Percentiles rank a stretch among this genome's conserved stretches.
These are phyloP conservation scores for Drosophila punjabiensis DNA, from an alignment of 1,140 invertebrate genomes.

Conservation along the genomic window DNA sequence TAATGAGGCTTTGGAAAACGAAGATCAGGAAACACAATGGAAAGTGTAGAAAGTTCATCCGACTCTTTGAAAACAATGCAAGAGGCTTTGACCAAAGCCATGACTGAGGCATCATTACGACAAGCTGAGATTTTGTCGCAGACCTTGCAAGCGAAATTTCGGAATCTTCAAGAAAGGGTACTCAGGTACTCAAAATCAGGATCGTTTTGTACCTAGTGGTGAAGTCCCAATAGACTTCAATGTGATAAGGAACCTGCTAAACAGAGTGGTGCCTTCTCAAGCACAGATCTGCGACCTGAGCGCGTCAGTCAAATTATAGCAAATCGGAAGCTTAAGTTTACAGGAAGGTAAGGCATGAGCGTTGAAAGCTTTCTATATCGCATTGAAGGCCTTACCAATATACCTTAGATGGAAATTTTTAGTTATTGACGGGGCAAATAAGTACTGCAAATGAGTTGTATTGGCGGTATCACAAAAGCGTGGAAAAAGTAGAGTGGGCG, in stretches of 20 bases:
- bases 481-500: slow-evolving; percentile 10
- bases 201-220: not conserved
- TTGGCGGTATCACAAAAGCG: slow-evolving; percentile 27
- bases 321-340: slow-evolving; percentile 1
- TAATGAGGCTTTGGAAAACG: slow-evolving; percentile 1
- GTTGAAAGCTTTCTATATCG: slow-evolving; percentile 23
- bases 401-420: slow-evolving; percentile 18
- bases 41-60: not conserved
- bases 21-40: slow-evolving; percentile 5
- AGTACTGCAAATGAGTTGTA: slow-evolving; percentile 21
- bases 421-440: not conserved
- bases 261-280: slow-evolving; percentile 3
- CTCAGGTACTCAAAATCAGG: slow-evolving; percentile 3
- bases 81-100: slow-evolving; percentile 3
- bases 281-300: not conserved
- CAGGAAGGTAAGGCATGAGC: slow-evolving; percentile 11
- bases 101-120: not conserved
- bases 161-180: too few species aligned
- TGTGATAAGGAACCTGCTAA: too few species aligned
- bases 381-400: slow-evolving; percentile 13
- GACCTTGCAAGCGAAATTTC: not conserved
- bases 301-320: slow-evolving; percentile 14
- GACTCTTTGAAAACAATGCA: not conserved
- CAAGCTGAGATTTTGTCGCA: slow-evolving; percentile 2
- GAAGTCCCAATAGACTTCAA: too few species aligned